A percentile compares a stretch with the other conserved stretches of the same genome.
Evolutionary conservation across 2,113 vertebrate species (phyloP).

Genomic region (Podarcis cretensis): DNA sequence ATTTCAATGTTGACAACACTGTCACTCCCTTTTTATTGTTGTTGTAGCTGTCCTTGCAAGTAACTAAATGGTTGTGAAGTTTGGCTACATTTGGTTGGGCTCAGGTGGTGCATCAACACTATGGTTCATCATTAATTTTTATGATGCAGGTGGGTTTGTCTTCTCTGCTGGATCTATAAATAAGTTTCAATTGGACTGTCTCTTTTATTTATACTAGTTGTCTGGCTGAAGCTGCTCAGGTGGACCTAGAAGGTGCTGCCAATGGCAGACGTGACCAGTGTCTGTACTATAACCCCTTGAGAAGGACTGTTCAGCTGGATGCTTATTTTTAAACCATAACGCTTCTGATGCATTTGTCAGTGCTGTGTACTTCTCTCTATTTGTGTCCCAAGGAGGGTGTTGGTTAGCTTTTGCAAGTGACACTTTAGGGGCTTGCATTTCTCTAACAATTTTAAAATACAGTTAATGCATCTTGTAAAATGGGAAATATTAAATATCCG

Average conservation of each 20-base stretch:
- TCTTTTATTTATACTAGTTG: conserved; percentile 16
- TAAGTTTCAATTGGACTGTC: conserved; percentile 2
- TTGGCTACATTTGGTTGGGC: not conserved
- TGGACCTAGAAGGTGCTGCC: conserved; percentile 5
- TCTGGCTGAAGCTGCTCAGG: not conserved
- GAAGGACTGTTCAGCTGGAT: conserved; percentile 34
- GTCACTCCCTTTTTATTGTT: not conserved
- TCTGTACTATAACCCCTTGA: conserved; percentile 2
- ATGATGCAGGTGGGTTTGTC: conserved; percentile 9
- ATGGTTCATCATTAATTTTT: conserved; percentile 17
- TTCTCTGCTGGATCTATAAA: not conserved
- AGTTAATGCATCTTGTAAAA: not conserved
- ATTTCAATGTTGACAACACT: not conserved
- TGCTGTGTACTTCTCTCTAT: conserved; percentile 22
- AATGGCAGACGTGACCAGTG: conserved; percentile 20
- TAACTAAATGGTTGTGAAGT: not conserved
- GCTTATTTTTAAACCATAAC: conserved; percentile 30
- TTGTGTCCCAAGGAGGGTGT: conserved; percentile 5
- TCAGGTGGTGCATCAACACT: not conserved
- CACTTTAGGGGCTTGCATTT: not conserved
- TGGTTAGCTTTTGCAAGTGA: not conserved
- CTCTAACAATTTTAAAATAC: not conserved
- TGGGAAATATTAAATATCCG: not conserved
- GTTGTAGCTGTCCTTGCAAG: not conserved
- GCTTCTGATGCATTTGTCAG: conserved; percentile 37